Base-by-base conservation (phyloP, 2,888 invertebrate genomes). In the Cheilosia urbana region DNA sequence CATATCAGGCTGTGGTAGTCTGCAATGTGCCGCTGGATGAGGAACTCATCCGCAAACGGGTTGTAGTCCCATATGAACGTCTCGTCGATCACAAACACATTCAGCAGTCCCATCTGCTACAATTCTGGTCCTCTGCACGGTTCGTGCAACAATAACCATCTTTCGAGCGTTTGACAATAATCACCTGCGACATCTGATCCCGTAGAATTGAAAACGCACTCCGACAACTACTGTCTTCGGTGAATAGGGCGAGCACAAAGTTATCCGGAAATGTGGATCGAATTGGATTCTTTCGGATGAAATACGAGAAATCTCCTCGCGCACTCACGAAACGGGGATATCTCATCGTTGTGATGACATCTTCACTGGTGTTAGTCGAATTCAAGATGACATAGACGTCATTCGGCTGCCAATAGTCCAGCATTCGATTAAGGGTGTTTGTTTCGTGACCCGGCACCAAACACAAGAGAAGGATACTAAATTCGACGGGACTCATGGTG, bases 161-260 rank as follows among this genome's bases (percentile, higher is more conserved):
- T 77, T 85, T 85, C 7, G 85, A 77, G 55, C 85, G 76, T 51
- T 77, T 76, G 27, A 85, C 81, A 66, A 85, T 81, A 62, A 72
- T 72, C 24, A n/a, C 17, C 42, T 77, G 80, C 21, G 68, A 60
- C 57, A 85, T 21, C 11, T 85, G 85, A 76, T 76, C 40, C 45
- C 62, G 68, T 49, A 85, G 51, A 85, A 81, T 77, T 66, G 85
- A 72, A 57, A 77, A 51, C 68, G 72, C 81, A 53, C 47, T 66
- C 30, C 49, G 68, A 15, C 76, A 81, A 65, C 62, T 68, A 65
- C 62, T 68, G 60, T 81, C 85, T 62, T 85, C 85, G 62, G 76
- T 85, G 27, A 85, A 51, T 37, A 85, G 42, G 57, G 81, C 51
- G 45, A 85, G 85, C 27, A 81, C 81, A 72, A 85, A 85, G 76